A percentile compares a stretch with the other conserved stretches of the same genome.
phyloP scores from a whole-genome alignment of 2,797 vertebrate species.

The Diceros bicornis region DNA sequence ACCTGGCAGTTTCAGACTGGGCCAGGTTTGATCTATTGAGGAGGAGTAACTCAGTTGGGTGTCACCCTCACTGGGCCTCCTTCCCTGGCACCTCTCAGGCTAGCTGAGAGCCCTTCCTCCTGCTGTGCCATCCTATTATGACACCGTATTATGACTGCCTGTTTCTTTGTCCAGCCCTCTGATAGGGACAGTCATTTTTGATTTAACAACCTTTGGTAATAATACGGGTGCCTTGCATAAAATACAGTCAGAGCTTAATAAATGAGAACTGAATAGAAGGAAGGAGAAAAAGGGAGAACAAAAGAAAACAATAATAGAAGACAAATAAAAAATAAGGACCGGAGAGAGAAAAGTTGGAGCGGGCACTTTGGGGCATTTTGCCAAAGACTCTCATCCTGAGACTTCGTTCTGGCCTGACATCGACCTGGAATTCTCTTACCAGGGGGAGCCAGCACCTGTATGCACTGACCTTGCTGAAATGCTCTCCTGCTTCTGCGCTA shows the following conservation, averaged over 20 bases:
- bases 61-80: fast-evolving
- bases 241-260: not conserved
- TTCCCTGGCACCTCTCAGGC: not conserved
- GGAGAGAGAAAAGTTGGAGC: not conserved
- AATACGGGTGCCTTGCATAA: not conserved
- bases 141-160: not conserved
- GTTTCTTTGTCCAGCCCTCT: not conserved
- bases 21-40: not conserved
- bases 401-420: not conserved
- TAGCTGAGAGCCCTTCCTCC: not conserved
- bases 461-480: not conserved
- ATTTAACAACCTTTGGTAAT: not conserved
- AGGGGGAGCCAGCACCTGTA: not conserved
- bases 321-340: not conserved
- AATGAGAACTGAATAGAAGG: not conserved
- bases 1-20: not conserved
- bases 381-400: not conserved
- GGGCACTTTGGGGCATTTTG: not conserved
- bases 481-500: not conserved
- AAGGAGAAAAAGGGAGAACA: not conserved
- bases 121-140: not conserved
- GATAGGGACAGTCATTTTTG: not conserved
- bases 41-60: not conserved
- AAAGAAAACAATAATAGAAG: not conserved
- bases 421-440: not conserved